Evolutionary conservation across 2,113 vertebrate genomes (phyloP), one percentile per base, ranked within the genome.

Genomic region (Amphiprion percula): DNA sequence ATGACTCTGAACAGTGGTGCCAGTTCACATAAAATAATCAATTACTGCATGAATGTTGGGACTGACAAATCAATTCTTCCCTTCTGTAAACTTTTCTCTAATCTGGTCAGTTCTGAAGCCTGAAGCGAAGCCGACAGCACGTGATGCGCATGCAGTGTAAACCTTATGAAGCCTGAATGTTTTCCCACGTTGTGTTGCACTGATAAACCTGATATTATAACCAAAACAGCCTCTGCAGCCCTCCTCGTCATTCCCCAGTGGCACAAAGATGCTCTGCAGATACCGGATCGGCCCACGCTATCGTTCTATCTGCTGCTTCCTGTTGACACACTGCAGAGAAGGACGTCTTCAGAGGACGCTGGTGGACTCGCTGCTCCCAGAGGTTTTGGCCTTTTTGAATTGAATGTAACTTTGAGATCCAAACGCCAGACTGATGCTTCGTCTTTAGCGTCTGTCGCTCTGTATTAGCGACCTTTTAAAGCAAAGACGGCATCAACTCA

Each of bases 261-360:
- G 49, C 28, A 70, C 70, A 84, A 3, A 79, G 79, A 88, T 73
- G 78, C 47, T 39, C 24, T 4, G 28, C 56, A 74, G 83, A 89
- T 68, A 79, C 12, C 0, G 30, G 61, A 80, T 79, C 2, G 1
- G 65, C 73, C 80, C 33, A 49, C 37, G 10, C 71, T 64, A 87
- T 90, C 80, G 23, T 46, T 61, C 68, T 60, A 87, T 89, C 89
- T 69, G 53, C 79, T 72, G 33, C 83, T 85, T 86, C 87, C 87
- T 84, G 82, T 78, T 80, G 84, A 81, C 76, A 54, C 60, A 15
- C 21, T 53, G 24, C 47, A 66, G 56, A 49, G 6, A 21, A 44
- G 65, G 59, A 37, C 64, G 24, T 83, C 84, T 73, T 53, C 9
- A 2, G 68, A 28, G 1, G 83, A 68, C 30, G 53, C 64, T 24